Evolutionary conservation across 2,797 vertebrate genomes (phyloP).

Genomic region (Amphiprion clarkii): DNA sequence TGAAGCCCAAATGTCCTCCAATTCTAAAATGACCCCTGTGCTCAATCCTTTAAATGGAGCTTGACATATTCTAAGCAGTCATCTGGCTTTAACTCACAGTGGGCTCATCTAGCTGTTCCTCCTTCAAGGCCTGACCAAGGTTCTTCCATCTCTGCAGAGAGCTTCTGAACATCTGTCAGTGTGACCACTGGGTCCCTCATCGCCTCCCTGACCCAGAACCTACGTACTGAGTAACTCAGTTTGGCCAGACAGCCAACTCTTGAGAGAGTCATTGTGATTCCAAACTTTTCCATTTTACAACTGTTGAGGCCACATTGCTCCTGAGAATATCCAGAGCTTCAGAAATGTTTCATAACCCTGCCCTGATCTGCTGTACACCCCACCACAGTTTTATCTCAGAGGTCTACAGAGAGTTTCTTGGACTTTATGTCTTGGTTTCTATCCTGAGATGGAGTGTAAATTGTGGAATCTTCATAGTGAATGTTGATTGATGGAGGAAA

Average conservation of each 20-base stretch:
- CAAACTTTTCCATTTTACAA: not conserved
- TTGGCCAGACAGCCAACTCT: not conserved
- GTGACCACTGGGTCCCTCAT: conserved; percentile 2
- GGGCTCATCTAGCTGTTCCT: conserved; percentile 11
- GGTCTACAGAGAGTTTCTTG: not conserved
- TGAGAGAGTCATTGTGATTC: not conserved
- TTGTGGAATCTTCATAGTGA: not conserved
- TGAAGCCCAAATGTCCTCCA: no score
- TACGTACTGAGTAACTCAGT: conserved; percentile 1
- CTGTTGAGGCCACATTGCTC: conserved; percentile 8
- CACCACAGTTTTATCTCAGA: conserved; percentile 11
- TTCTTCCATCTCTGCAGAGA: conserved; percentile 16
- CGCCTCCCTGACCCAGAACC: not conserved
- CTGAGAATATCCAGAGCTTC: conserved; percentile 1
- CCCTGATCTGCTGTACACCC: not conserved
- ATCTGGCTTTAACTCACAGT: conserved; percentile 18
- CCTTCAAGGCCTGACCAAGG: conserved; percentile 18
- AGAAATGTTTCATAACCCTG: conserved; percentile 6
- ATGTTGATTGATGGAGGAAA: not conserved
- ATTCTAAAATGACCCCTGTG: no score
- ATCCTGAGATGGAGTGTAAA: no score
- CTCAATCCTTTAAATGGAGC: conserved; percentile 11
- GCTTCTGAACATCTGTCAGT: conserved; percentile 11
- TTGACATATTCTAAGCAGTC: not conserved
- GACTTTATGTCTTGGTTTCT: no score